These are phyloP conservation scores for Philotrypesis tridentata DNA, from an alignment of 1,140 invertebrate genomes.

Conservation along the genomic window DNA sequence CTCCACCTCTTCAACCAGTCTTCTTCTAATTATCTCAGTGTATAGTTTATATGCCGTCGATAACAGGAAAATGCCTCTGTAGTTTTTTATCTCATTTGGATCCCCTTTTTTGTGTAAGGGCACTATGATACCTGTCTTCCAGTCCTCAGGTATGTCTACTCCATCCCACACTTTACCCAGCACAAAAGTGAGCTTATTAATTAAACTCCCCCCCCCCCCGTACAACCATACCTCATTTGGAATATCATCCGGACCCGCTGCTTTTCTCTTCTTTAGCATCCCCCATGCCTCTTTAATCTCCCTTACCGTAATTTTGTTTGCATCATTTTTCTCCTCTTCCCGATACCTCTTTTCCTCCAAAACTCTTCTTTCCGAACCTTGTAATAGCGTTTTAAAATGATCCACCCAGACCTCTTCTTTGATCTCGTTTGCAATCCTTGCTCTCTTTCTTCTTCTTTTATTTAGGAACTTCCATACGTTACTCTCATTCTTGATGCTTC, in stretches of 20 bases:
- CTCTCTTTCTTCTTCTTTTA: too few species aligned
- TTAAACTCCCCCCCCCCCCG: constrained; percentile 46
- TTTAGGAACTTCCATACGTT: too few species aligned
- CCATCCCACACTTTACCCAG: too few species aligned
- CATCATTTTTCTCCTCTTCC: constrained; percentile 1
- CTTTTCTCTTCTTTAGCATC: constrained; percentile 51
- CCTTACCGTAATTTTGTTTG: not conserved
- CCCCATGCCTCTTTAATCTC: not conserved
- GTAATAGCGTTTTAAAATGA: not conserved
- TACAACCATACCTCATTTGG: constrained; percentile 56
- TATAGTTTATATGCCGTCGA: too few species aligned
- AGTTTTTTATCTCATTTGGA: not conserved
- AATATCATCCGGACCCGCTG: constrained; percentile 56
- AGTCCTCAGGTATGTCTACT: constrained; percentile 58
- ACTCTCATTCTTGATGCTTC: too few species aligned
- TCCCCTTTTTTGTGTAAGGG: too few species aligned
- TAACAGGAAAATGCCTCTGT: constrained; percentile 35
- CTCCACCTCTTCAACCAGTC: constrained; percentile 14
- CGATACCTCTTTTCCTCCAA: not conserved
- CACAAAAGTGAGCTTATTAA: constrained; percentile 56
- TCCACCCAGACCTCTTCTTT: not conserved
- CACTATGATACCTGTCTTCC: constrained; percentile 57
- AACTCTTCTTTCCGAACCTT: not conserved
- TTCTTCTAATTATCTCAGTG: too few species aligned
- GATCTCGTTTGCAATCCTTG: not conserved